These are phyloP conservation scores for Thunnus albacares DNA, from an alignment of 2,797 vertebrate species.

Conservation along the genomic window DNA sequence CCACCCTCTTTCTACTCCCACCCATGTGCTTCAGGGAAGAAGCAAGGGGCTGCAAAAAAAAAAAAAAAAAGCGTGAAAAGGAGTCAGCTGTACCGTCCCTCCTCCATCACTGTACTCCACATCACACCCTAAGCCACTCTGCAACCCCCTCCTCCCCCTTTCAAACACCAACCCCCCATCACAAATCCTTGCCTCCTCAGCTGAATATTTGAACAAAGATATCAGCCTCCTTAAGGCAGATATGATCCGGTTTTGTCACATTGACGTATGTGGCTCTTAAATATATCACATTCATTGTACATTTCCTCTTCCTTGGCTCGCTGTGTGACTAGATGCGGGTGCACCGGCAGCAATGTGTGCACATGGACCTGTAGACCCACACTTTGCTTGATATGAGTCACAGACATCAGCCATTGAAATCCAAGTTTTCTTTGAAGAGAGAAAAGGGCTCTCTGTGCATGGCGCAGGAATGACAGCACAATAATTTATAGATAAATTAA, in stretches of 20 bases:
- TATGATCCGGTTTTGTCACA: conserved; percentile 48
- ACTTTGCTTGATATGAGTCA: conserved; percentile 68
- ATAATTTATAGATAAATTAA: neutral
- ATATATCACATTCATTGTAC: conserved; percentile 45
- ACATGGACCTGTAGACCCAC: conserved; percentile 48
- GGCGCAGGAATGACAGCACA: neutral
- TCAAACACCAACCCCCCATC: conserved; percentile 33
- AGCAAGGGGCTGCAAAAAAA: conserved; percentile 35
- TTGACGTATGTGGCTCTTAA: conserved; percentile 58
- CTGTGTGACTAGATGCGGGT: conserved; percentile 25
- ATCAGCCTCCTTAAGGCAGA: conserved; percentile 53
- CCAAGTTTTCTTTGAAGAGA: conserved; percentile 35
- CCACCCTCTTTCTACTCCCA: conserved; percentile 21
- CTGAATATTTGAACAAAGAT: conserved; percentile 77
- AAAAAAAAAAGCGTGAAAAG: conserved; percentile 40
- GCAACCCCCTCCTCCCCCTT: neutral
- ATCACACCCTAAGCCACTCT: conserved; percentile 61
- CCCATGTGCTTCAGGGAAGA: conserved; percentile 49
- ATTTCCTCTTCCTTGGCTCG: conserved; percentile 45
- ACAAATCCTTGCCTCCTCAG: conserved; percentile 60
- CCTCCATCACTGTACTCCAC: conserved; percentile 63
- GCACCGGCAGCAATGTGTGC: conserved; percentile 35
- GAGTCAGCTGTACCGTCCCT: conserved; percentile 66
- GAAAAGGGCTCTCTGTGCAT: conserved; percentile 9
- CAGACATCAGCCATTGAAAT: conserved; percentile 54